Conservation (phyloP, 2,888 invertebrate genomes). For the Watsonalla binaria region DNA sequence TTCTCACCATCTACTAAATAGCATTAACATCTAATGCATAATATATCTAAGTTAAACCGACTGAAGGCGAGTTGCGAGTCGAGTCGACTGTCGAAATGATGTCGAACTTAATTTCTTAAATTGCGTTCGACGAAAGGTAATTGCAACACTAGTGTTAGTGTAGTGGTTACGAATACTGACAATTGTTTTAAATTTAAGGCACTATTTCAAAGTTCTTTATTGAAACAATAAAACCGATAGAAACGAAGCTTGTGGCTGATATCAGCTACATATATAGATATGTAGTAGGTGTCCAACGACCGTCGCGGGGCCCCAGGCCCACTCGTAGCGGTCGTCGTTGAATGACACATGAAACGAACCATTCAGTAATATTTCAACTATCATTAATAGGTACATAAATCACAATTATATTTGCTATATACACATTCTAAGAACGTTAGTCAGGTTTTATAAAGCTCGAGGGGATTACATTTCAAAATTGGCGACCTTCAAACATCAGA, state of each 20-base stretch:
- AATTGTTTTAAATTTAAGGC: constrained; percentile 19
- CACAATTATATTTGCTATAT: constrained; percentile 19
- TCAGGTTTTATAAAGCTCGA: constrained; percentile 47
- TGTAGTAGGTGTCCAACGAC: neutral
- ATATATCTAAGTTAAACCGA: constrained; percentile 28
- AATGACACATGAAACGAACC: constrained; percentile 2
- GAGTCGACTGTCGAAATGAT: constrained; percentile 38
- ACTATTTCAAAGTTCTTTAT: too few relatives aligned
- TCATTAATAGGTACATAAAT: constrained; percentile 19
- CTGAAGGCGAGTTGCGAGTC: constrained; percentile 24
- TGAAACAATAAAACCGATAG: too few relatives aligned
- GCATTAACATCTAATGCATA: constrained; percentile 32
- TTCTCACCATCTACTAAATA: constrained; percentile 18
- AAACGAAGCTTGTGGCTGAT: too few relatives aligned
- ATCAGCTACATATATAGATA: neutral
- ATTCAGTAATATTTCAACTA: constrained; percentile 4
- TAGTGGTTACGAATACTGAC: constrained; percentile 30
- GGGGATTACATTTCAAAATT: constrained; percentile 61
- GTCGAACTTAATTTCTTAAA: constrained; percentile 48
- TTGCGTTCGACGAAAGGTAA: constrained; percentile 46
- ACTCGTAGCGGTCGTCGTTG: neutral
- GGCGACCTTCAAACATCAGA: constrained; percentile 59
- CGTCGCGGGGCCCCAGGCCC: neutral
- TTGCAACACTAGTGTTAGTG: constrained; percentile 41
- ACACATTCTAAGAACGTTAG: constrained; percentile 14